Evolutionary conservation across 2,113 vertebrate genomes (phyloP), one percentile per base, ranked within the genome.

Genomic region (Nerophis ophidion): DNA sequence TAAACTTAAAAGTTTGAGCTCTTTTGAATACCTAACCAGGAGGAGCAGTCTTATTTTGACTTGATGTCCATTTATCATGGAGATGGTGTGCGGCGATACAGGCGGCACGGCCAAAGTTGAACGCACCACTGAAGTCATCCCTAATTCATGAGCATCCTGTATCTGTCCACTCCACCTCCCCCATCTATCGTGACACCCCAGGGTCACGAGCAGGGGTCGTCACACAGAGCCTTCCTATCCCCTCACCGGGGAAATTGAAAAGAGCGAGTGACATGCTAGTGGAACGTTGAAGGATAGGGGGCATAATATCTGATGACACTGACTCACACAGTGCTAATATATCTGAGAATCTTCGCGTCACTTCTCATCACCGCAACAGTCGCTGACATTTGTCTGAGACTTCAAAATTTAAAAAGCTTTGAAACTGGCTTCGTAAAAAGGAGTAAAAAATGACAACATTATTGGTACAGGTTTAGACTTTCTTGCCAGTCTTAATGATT

Each of bases 281-380:
- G 81, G 57, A 58, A 33, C 75, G 57, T 75, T 89, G 87, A 89
- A 79, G 76, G 86, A 88, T 84, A 71, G 85, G 87, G 86, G 86
- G 70, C 79, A 61, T 82, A 89, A 90, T 90, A 66, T 89, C 70
- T 49, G 81, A 85, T 82, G 87, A 84, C 88, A 85, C 78, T 47
- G 70, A 69, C 80, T 88, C 82, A 70, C 58, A 45, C 63, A 70
- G 65, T 36, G 66, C 84, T 88, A 88, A 90, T 90, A 88, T 88
- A 87, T 88, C 81, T 73, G 65, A 77, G 76, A 79, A 83, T 81
- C 68, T 78, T 73, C 77, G 72, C 65, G 80, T 90, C 87, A 79
- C 81, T 84, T 88, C 79, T 84, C 74, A 87, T 90, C 85, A 83
- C 44, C 6, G n/a, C 49, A 17, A 33, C 52, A 34, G 67, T 54